Percentiles rank a stretch among this genome's conserved stretches.
Evolutionary conservation across 2,113 vertebrate genomes (phyloP).

Genomic region (Sylvia atricapilla): DNA sequence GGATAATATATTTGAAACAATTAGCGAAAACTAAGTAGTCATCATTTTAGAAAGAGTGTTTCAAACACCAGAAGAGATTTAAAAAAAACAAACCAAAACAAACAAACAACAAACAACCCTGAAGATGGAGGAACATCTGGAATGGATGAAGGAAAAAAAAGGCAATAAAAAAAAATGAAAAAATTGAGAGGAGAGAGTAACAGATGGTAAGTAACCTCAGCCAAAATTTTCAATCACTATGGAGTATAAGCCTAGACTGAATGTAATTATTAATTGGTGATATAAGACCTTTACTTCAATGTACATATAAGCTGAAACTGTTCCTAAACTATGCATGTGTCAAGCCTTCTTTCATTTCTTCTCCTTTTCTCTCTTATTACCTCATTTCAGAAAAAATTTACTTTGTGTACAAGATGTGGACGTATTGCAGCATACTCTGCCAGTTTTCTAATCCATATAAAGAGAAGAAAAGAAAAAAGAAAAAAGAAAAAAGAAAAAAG

Average conservation of each 20-base stretch:
- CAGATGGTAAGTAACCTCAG: not conserved
- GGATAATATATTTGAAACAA: not conserved
- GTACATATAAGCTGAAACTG: not conserved
- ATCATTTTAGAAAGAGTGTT: not conserved
- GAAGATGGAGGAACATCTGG: not conserved
- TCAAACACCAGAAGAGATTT: not conserved
- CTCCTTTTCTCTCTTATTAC: not conserved
- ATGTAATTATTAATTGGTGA: not conserved
- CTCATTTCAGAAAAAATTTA: not conserved
- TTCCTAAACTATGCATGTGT: accelerated
- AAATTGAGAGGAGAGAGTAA: not conserved
- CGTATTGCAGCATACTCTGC: not conserved
- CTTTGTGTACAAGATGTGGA: not conserved
- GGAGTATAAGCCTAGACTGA: not conserved
- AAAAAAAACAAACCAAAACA: not conserved
- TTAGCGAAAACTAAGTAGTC: not conserved
- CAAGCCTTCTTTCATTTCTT: not conserved
- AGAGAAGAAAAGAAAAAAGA: not conserved
- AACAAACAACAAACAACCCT: not conserved
- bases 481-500: too few relatives aligned
- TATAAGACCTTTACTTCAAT: not conserved
- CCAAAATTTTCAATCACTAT: not conserved
- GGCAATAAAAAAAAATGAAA: not conserved
- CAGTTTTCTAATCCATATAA: not conserved
- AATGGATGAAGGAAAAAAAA: not conserved